phyloP scores from a whole-genome alignment of 2,888 invertebrate species.

The Smittia sp. region DNA sequence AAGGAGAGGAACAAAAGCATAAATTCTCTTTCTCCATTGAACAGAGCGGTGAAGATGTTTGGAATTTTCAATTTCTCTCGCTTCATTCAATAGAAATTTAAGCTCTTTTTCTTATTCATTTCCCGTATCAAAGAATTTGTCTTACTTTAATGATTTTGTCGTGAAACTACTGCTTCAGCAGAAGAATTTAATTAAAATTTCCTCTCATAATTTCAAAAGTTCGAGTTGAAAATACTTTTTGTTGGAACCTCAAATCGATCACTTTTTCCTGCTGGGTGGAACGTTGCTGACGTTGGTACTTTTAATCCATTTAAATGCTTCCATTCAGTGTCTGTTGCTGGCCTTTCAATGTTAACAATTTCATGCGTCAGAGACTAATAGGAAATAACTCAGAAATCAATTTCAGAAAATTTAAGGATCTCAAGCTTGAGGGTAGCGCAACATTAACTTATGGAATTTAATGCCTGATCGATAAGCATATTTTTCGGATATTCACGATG shows the following conservation, averaged over 20 bases:
- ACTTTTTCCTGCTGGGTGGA: no score
- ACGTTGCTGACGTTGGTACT: no score
- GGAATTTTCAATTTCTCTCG: slow-evolving; percentile 36
- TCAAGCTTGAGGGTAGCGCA: no score
- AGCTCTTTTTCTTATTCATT: background rate
- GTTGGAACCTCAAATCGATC: no score
- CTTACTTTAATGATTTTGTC: background rate
- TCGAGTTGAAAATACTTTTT: no score
- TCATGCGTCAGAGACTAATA: no score
- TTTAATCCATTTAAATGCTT: no score
- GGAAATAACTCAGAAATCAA: no score
- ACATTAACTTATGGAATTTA: background rate
- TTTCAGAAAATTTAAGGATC: no score
- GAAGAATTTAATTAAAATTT: slow-evolving; percentile 3
- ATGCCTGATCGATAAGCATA: slow-evolving; percentile 15
- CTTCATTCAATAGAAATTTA: background rate
- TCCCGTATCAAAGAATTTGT: background rate
- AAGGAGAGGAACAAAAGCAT: background rate
- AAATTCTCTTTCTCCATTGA: background rate
- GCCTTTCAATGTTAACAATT: no score
- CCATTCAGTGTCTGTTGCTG: no score
- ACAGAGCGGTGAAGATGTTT: slow-evolving; percentile 7
- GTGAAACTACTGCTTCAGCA: background rate
- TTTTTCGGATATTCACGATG: background rate
- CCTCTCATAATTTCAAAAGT: no score